Base-by-base conservation (phyloP, 2,113 vertebrate species). In the Micronisus gabar region DNA sequence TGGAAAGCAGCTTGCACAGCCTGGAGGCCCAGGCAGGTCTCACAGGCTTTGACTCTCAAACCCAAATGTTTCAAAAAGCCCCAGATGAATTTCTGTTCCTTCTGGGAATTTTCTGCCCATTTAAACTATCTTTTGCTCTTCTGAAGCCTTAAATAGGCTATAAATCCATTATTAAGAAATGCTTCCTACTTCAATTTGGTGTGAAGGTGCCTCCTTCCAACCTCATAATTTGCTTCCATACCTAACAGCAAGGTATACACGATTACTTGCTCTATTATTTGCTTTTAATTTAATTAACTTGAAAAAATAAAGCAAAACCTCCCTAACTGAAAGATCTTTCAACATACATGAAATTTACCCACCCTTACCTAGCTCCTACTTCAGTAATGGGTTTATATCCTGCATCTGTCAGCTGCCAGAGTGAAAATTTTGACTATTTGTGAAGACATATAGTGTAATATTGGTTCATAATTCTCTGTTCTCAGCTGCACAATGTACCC, bases 401-500 rank as follows among this genome's bases (percentile, higher is more conserved):
- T 75, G 15, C 1, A 1, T 40, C 59, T 66, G 17, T 25, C 73
- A 81, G 75, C 48, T 71, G 70, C 38, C 82, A 66, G 26, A 47
- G 23, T 50, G 59, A 73, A 75, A 86, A 65, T 23, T 2, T 50
- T 21, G 23, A 34, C 32, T 38, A 11, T 58, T 74, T 84, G 29
- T 79, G n/a, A 74, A 75, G 74, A 59, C 13, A 63, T 10, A 47
- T 10, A 30, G 21, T 48, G 13, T 52, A 43, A 74, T 13, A 52
- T 3, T 27, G 48, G 38, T 52, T 73, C 27, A 32, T 40, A 84
- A 27, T 47, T 52, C 68, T 62, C 52, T 85, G 96, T 78, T 86
- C 87, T 52, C 94, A 97, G 81, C 38, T 96, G 34, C 10, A 11
- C 38, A 93, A 95, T 53, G 43, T 97, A 21, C 91, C 91, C 27